Base-by-base conservation (phyloP, 2,113 vertebrate species). In the Hepsetus odoe region DNA sequence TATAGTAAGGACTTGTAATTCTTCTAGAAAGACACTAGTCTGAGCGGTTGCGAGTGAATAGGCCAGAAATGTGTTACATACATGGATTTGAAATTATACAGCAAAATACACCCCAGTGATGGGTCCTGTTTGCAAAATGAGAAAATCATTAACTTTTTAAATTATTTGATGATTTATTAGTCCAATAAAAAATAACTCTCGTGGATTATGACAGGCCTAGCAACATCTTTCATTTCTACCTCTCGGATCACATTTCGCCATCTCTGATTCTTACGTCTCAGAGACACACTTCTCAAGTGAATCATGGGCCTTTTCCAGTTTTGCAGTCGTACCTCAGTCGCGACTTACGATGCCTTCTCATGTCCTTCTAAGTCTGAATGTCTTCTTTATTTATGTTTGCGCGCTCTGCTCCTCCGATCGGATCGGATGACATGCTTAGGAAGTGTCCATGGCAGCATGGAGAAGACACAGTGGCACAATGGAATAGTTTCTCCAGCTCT, bases 171-270 rank as follows among this genome's bases (percentile, higher is more conserved):
- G 16, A 38, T 65, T 65, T n/a, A 22, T 2, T 35, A 12, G 8
- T 22, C n/a, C 35, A 38, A n/a, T 38, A 22, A 0, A n/a, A 33
- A n/a, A n/a, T n/a, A n/a, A n/a, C n/a, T n/a, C n/a, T n/a, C n/a
- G n/a, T n/a, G n/a, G n/a, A 46, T 44, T 5, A 22, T 11, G 35
- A 32, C 32, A 4, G n/a, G 46, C 38, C 32, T 73, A 74, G 49
- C 42, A 82, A 14, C 44, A 30, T 56, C 5, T 53, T 33, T 65
- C 12, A 66, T 81, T 79, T 74, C 81, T 82, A 77, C 75, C 75
- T 82, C 81, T 71, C 38, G 49, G 72, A 75, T 71, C 65, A 75
- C 30, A 68, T 82, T 79, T 82, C 33, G 71, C 66, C 81, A 79
- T 76, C 65, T 75, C 81, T 82, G 56, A 68, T 71, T 82, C 51